Evolutionary conservation across 2,888 invertebrate species (phyloP), one percentile per base, ranked within the genome.

Genomic region (Gasteruption jaculator): DNA sequence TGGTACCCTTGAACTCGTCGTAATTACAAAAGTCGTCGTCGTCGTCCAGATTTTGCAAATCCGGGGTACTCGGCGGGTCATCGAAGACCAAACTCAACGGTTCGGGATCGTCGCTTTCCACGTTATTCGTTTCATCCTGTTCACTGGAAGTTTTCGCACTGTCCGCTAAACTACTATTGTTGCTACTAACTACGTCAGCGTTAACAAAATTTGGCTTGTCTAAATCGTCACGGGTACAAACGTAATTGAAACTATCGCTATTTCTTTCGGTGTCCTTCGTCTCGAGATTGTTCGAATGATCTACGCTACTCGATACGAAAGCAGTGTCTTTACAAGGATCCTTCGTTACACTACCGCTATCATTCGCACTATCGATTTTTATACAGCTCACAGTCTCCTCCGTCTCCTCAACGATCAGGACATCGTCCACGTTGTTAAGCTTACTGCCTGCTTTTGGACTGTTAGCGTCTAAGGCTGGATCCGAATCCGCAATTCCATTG

Each of bases 21-120:
- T 65, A 68, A 35, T 61, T 53, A 33, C 65, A 65, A 38, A 68
- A 62, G 52, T 63, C 62, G 24, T 61, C 51, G 4, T 61, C 60
- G 24, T 61, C 51, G 4, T 61, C 60, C 19, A 63, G 16, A 41
- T 59, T 57, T 27, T 50, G 58, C 12, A 50, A 50, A 6, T 63
- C 62, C 7, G 52, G 51, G 25, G 54, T 46, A 29, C 43, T 55
- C 19, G 57, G 47, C 5, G 65, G 67, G 55, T 67, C 67, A 38
- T 65, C 69, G 21, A 68, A 45, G 36, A 61, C 64, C 22, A 69
- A 46, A 42, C 65, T 67, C 16, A 65, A 46, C 3, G 68, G 61
- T 43, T 70, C 68, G 3, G 58, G 46, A 26, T 68, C 63, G 15
- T 65, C 61, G 14, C 49, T 56, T 10, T 43, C 40, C 25, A 61